Base-by-base conservation (phyloP, 2,797 vertebrate genomes). In the Acropternis orthonyx region DNA sequence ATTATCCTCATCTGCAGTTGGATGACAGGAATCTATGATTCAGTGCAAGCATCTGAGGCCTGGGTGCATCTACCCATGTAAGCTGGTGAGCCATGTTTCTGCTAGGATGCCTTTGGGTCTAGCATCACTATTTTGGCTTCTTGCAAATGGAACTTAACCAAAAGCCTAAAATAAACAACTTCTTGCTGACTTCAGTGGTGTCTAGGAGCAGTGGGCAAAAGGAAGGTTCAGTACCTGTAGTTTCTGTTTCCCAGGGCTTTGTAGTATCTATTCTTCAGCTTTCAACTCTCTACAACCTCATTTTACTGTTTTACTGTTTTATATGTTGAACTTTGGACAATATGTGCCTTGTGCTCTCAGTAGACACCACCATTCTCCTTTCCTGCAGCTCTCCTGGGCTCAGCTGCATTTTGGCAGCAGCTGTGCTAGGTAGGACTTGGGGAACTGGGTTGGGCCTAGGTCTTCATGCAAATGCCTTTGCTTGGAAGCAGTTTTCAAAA, bases 1-100 rank as follows among this genome's bases (percentile, higher is more conserved):
- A 58, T 88, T 95, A 59, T 95, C 49, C 63, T 72, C 2, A 3
- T 82, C 55, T n/a, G 52, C 61, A 67, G 34, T 7, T 93, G 75
- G 69, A 94, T 81, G 83, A 87, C 82, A 86, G 88, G 71, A 95
- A 81, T 69, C 76, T 88, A 2, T 85, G 92, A 91, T 95, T 96
- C 79, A 86, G 73, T 62, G 24, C 63, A 81, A 87, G 63, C 86
- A 24, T 79, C 79, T 73, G 51, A 76, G 85, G 37, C 73, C 32
- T 0, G 2, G 56, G 59, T 86, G 19, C 69, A 75, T 76, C 82
- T 90, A 76, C 71, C 74, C 26, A 3, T 56, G 30, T 79, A 73
- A 88, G 41, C 32, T 71, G 56, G 52, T 27, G 34, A 92, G 34
- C 91, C 83, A 76, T 79, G 56, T 76, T 93, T 90, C 88, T 95